Percentiles rank a stretch among this genome's conserved stretches.
Conservation (phyloP, 2,113 vertebrate species). For the Percina caprodes region DNA sequence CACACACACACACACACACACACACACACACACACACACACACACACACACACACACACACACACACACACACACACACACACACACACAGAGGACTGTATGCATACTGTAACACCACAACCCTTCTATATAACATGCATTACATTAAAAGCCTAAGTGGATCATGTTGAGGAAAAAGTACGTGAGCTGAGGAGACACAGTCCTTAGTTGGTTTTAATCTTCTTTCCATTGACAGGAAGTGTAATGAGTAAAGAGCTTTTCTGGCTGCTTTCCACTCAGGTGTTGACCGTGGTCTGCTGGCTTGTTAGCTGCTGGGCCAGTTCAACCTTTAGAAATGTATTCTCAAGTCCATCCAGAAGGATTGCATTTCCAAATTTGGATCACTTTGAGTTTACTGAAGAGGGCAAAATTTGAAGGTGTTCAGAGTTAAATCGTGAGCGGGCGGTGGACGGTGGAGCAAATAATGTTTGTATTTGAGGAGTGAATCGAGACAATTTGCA, state of each 20-base stretch:
- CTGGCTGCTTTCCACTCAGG: slow-evolving; percentile 78
- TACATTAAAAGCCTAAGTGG: slow-evolving; percentile 60
- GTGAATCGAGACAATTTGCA: neutral
- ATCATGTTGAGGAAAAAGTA: slow-evolving; percentile 47
- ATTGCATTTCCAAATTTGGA: slow-evolving; percentile 71
- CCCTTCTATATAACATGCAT: slow-evolving; percentile 41
- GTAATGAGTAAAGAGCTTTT: slow-evolving; percentile 83
- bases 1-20: neutral
- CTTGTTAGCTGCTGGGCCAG: slow-evolving; percentile 65
- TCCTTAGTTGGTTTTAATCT: slow-evolving; percentile 76
- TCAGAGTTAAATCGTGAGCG: neutral
- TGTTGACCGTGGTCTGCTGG: slow-evolving; percentile 61
- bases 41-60: neutral
- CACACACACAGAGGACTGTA: neutral
- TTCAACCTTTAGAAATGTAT: slow-evolving; percentile 67
- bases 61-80: neutral
- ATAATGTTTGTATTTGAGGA: neutral
- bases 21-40: neutral
- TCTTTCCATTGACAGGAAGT: slow-evolving; percentile 75
- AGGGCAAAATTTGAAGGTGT: slow-evolving; percentile 47
- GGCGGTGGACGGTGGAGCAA: neutral
- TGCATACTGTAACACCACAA: slow-evolving; percentile 28
- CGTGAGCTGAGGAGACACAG: slow-evolving; percentile 46
- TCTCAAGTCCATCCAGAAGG: slow-evolving; percentile 57
- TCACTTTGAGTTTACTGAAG: slow-evolving; percentile 44